These are phyloP conservation scores for Podilymbus podiceps DNA, from an alignment of 2,113 vertebrate genomes.

Conservation along the genomic window DNA sequence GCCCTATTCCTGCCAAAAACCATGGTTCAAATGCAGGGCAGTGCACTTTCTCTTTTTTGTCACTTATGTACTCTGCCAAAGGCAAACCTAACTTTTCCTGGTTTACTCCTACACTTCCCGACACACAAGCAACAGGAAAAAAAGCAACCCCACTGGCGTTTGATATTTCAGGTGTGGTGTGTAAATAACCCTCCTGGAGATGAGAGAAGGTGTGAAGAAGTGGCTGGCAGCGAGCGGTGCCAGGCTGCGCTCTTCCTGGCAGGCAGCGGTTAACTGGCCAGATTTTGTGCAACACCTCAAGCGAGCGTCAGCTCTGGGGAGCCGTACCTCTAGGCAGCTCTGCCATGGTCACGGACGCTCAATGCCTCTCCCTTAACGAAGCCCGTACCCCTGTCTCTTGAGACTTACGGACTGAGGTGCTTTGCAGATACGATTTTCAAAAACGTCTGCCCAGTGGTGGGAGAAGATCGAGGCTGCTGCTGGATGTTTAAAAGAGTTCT, in stretches of 20 bases:
- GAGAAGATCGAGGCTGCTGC: neutral
- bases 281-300: neutral
- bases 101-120: neutral
- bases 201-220: neutral
- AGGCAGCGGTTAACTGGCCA: neutral
- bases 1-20: neutral
- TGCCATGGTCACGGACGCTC: neutral
- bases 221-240: neutral
- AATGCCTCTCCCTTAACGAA: neutral
- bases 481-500: neutral
- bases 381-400: neutral
- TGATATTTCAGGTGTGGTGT: neutral
- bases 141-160: neutral
- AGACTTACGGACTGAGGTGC: neutral
- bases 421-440: neutral
- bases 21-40: neutral
- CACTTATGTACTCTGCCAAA: neutral
- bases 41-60: neutral
- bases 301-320: neutral
- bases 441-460: neutral
- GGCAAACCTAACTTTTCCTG: neutral
- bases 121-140: neutral
- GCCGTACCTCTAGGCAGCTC: neutral
- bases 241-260: rapidly evolving
- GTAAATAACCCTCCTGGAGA: neutral